Conservation (phyloP, 2,113 vertebrate genomes). For the Myrmecobius fasciatus region DNA sequence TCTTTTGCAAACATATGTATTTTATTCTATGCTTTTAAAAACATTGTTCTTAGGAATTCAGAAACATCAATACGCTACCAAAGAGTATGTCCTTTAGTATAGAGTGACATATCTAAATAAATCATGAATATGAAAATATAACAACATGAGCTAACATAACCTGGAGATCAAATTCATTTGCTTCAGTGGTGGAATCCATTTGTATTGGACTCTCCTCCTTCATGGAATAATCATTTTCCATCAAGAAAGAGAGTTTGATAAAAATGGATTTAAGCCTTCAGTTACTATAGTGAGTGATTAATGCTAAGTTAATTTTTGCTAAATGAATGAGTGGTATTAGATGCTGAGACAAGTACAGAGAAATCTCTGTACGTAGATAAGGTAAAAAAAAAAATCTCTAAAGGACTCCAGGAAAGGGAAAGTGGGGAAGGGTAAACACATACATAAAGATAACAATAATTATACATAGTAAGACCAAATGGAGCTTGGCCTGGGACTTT, state of each 20-base stretch:
- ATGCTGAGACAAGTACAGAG: background rate
- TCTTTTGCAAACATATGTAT: background rate
- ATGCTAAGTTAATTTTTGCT: background rate
- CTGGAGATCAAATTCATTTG: background rate
- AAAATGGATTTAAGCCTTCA: background rate
- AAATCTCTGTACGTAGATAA: background rate
- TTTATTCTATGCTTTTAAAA: background rate
- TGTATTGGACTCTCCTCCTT: too few species aligned
- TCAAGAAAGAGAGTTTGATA: background rate
- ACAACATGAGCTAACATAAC: background rate
- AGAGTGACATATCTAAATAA: background rate
- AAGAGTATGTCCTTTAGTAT: background rate
- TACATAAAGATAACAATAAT: background rate
- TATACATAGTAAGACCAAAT: background rate
- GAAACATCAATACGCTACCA: background rate
- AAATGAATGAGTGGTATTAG: background rate
- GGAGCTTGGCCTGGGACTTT: too few species aligned
- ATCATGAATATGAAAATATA: background rate
- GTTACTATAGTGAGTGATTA: background rate
- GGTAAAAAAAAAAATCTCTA: background rate
- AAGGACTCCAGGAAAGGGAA: background rate
- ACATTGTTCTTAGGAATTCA: background rate
- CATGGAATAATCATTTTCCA: background rate
- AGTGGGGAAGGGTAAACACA: background rate
- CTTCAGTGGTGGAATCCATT: too few species aligned